Evolutionary conservation across 2,797 vertebrate species (phyloP).

Genomic region (Scomberomorus guttatus): DNA sequence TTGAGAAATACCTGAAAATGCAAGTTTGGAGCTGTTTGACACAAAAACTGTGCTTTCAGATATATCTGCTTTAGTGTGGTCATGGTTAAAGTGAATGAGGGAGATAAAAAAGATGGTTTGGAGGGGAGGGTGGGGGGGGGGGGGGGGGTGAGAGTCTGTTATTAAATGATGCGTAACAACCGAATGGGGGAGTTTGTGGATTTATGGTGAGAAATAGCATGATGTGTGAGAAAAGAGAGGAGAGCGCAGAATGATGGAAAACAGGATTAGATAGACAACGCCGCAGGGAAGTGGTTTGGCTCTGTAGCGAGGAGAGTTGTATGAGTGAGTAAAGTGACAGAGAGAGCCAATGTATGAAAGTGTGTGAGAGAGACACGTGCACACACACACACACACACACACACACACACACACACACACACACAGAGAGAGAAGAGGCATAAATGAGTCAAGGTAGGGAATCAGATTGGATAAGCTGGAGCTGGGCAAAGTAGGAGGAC

Average conservation of each 20-base stretch:
- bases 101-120: slow-evolving; percentile 26
- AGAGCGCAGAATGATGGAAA: slow-evolving; percentile 69
- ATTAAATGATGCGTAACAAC: slow-evolving; percentile 67
- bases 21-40: background rate
- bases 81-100: slow-evolving; percentile 20
- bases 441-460: slow-evolving; percentile 55
- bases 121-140: background rate
- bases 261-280: slow-evolving; percentile 75
- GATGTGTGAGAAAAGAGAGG: slow-evolving; percentile 62
- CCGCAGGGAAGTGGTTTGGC: slow-evolving; percentile 61
- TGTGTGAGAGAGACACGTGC: background rate
- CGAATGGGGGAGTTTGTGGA: slow-evolving; percentile 19
- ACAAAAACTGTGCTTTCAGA: slow-evolving; percentile 15
- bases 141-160: slow-evolving; percentile 31
- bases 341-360: slow-evolving; percentile 17
- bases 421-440: slow-evolving; percentile 14
- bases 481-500: slow-evolving; percentile 12
- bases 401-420: no score
- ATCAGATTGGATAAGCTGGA: slow-evolving; percentile 33
- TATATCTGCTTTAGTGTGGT: slow-evolving; percentile 30
- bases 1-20: background rate
- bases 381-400: no score
- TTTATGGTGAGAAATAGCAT: slow-evolving; percentile 62
- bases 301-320: slow-evolving; percentile 47
- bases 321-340: slow-evolving; percentile 45